Percentiles rank a stretch among this genome's conserved stretches.
These are phyloP conservation scores for Zeuzera pyrina DNA, from an alignment of 2,888 invertebrate genomes.

Conservation along the genomic window DNA sequence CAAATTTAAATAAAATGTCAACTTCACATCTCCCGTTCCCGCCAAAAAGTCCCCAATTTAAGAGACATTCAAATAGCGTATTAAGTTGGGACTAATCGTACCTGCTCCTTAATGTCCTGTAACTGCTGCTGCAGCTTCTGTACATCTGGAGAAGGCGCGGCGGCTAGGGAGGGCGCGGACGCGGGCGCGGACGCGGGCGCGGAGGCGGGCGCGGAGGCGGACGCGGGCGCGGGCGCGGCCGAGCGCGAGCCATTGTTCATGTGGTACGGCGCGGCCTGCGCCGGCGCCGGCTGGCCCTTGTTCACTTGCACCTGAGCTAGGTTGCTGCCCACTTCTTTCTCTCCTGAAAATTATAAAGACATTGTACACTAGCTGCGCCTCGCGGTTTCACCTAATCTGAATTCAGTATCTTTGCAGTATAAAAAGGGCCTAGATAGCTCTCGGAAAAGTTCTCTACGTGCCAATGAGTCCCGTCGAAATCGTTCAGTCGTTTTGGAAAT, in stretches of 20 bases:
- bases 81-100: conserved; percentile 46
- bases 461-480: too few relatives aligned
- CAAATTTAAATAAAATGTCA: too few relatives aligned
- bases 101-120: conserved; percentile 98
- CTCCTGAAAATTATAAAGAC: conserved; percentile 32
- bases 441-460: too few relatives aligned
- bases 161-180: conserved; percentile 41
- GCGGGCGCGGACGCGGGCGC: conserved; percentile 76
- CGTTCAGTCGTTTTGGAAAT: too few relatives aligned
- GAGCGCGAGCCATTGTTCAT: conserved; percentile 59
- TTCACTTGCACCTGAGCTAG: conserved; percentile 60
- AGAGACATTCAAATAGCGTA: too few relatives aligned
- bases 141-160: conserved; percentile 75
- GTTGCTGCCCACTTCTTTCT: conserved; percentile 51
- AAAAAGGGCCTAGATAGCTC: too few relatives aligned
- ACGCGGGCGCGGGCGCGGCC: conserved; percentile 19
- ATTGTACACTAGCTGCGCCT: too few relatives aligned
- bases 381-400: too few relatives aligned
- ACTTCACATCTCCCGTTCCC: too few relatives aligned
- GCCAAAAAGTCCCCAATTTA: too few relatives aligned
- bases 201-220: conserved; percentile 16
- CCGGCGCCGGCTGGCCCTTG: conserved; percentile 60
- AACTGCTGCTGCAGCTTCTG: conserved; percentile 82
- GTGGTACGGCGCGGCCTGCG: conserved; percentile 57
- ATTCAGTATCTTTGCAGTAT: too few relatives aligned